These are phyloP conservation scores for Notodonta ziczac DNA, from an alignment of 2,888 invertebrate genomes.

Conservation along the genomic window DNA sequence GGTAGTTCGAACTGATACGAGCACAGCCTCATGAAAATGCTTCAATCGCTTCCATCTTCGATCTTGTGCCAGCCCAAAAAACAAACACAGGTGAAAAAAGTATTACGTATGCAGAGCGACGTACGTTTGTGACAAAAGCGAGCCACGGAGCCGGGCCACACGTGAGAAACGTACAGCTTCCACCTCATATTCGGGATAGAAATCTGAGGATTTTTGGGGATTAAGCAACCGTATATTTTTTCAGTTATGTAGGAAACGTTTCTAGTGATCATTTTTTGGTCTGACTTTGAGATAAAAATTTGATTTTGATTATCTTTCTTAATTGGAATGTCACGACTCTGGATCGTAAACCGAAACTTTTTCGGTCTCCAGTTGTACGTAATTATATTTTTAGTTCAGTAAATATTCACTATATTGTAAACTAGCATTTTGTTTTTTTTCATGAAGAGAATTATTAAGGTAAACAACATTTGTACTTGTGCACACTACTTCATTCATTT, in stretches of 20 bases:
- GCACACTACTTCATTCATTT: too few species aligned
- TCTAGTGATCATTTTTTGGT: not conserved
- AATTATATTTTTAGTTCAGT: too few species aligned
- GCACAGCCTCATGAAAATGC: not conserved
- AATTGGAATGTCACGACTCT: too few species aligned
- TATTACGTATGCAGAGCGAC: conserved; percentile 53
- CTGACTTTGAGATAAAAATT: not conserved
- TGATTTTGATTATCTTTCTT: not conserved
- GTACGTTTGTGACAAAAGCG: conserved; percentile 58
- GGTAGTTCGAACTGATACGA: too few species aligned
- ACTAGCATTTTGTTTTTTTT: too few species aligned
- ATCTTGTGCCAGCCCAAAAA: conserved; percentile 40
- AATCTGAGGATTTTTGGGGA: conserved; percentile 36
- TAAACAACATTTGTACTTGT: too few species aligned
- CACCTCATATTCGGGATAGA: conserved; percentile 47
- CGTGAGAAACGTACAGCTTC: conserved; percentile 55
- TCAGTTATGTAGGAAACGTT: conserved; percentile 10
- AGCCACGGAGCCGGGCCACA: conserved; percentile 38
- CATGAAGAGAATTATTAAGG: too few species aligned
- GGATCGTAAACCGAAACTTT: too few species aligned
- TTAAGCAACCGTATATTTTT: conserved; percentile 18
- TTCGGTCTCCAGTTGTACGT: too few species aligned
- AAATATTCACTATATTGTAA: too few species aligned
- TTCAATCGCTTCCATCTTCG: conserved; percentile 17
- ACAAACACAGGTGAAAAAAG: conserved; percentile 46